Evolutionary conservation across 2,113 vertebrate species (phyloP).

Genomic region (Cheilinus undulatus): DNA sequence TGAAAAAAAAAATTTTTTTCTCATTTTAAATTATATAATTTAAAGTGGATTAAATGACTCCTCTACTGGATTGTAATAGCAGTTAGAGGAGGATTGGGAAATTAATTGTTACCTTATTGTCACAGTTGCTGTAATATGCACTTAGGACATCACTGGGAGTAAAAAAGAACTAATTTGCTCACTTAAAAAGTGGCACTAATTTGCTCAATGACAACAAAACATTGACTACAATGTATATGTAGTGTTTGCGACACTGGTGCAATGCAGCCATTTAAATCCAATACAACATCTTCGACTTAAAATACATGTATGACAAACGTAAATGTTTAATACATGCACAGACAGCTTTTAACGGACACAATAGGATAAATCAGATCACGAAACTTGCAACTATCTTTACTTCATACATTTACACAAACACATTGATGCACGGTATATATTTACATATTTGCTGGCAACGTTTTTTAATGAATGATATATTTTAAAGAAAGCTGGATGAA

Average conservation of each 20-base stretch:
- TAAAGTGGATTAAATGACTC: conserved; percentile 26
- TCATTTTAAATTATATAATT: conserved; percentile 24
- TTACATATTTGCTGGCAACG: neutral
- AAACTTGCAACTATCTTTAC: neutral
- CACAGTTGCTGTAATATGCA: neutral
- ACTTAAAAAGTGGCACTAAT: neutral
- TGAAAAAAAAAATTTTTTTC: no score
- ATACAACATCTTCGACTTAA: neutral
- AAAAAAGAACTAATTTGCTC: neutral
- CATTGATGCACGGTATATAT: no score
- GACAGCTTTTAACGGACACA: neutral
- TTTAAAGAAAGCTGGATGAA: no score
- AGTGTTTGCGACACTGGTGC: neutral
- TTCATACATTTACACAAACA: no score
- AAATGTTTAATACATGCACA: neutral
- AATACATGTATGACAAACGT: neutral
- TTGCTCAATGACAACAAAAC: neutral
- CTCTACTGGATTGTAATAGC: conserved; percentile 4
- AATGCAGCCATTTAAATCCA: neutral
- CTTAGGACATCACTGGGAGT: neutral
- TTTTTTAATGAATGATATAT: no score
- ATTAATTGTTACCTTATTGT: neutral
- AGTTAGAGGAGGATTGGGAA: conserved; percentile 12
- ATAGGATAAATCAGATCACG: neutral
- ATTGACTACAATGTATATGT: neutral